Conservation (phyloP, 2,888 invertebrate species). For the Leptogaster cylindrica region DNA sequence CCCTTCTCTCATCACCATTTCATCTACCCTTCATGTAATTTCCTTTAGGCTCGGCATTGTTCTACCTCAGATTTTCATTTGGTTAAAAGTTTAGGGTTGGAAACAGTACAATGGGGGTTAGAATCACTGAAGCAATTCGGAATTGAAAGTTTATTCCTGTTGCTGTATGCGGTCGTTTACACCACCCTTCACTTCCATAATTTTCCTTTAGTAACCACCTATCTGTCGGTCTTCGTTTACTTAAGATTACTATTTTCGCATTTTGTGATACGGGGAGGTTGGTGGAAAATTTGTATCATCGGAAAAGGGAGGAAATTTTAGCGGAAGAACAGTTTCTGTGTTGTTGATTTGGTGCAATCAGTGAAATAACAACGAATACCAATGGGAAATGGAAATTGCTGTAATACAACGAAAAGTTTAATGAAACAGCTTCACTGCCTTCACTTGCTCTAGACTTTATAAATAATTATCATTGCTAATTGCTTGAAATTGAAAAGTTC, state of each 20-base stretch:
- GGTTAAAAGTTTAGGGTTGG: constrained; percentile 36
- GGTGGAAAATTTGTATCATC: constrained; percentile 23
- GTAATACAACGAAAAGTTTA: no score
- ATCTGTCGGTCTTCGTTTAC: constrained; percentile 4
- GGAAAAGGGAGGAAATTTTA: constrained; percentile 28
- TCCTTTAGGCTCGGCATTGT: constrained; percentile 29
- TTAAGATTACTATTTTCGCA: constrained; percentile 12
- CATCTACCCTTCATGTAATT: constrained; percentile 28
- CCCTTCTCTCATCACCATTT: no score
- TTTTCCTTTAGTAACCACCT: no score
- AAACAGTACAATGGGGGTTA: not conserved
- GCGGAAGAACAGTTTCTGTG: constrained; percentile 16
- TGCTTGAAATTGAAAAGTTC: no score
- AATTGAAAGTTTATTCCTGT: constrained; percentile 26
- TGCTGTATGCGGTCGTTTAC: not conserved
- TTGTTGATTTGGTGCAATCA: no score
- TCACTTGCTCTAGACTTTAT: no score
- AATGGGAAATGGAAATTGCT: no score
- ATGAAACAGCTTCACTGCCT: no score
- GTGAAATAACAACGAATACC: no score
- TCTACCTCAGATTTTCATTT: constrained; percentile 33
- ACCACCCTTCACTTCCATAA: not conserved
- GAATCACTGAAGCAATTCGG: constrained; percentile 19
- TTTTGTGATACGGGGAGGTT: no score
- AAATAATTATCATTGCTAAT: no score